Conservation (phyloP, 2,888 invertebrate genomes). For the Sabatieria punctata region DNA sequence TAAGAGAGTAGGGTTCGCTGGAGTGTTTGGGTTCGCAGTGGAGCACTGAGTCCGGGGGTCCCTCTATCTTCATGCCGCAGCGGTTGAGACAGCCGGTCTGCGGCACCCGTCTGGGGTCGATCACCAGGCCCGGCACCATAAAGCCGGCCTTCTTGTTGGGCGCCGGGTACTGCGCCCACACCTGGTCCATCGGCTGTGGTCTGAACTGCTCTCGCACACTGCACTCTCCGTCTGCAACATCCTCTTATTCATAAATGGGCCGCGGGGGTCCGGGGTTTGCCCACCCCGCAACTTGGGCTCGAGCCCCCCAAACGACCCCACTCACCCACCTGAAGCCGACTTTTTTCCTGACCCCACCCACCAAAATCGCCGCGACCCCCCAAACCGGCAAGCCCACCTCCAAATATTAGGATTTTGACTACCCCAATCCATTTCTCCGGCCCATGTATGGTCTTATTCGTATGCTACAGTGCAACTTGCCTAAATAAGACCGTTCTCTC, state of each 20-base stretch:
- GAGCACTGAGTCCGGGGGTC: not conserved
- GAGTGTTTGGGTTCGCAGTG: not conserved
- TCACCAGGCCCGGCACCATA: not conserved
- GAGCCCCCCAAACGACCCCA: too few species aligned
- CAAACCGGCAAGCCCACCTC: too few species aligned
- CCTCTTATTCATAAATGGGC: not conserved
- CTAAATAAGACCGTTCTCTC: not conserved
- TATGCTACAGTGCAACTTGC: too few species aligned
- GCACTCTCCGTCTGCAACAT: not conserved
- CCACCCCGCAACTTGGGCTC: too few species aligned
- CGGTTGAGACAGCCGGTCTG: not conserved
- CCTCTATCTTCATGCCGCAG: not conserved
- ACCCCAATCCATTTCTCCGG: too few species aligned
- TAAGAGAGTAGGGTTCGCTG: not conserved
- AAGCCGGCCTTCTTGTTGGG: not conserved
- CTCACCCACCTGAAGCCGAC: too few species aligned
- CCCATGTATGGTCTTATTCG: not conserved
- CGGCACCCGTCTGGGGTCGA: constrained; percentile 1
- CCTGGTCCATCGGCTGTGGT: not conserved
- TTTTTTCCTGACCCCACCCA: too few species aligned
- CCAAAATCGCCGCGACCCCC: too few species aligned
- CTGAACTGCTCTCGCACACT: not conserved
- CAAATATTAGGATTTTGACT: too few species aligned
- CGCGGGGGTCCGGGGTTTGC: too few species aligned
- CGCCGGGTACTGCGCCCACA: constrained; percentile 1